These are phyloP conservation scores for Cossypha dichroa DNA, from an alignment of 2,797 vertebrate genomes.

Conservation along the genomic window DNA sequence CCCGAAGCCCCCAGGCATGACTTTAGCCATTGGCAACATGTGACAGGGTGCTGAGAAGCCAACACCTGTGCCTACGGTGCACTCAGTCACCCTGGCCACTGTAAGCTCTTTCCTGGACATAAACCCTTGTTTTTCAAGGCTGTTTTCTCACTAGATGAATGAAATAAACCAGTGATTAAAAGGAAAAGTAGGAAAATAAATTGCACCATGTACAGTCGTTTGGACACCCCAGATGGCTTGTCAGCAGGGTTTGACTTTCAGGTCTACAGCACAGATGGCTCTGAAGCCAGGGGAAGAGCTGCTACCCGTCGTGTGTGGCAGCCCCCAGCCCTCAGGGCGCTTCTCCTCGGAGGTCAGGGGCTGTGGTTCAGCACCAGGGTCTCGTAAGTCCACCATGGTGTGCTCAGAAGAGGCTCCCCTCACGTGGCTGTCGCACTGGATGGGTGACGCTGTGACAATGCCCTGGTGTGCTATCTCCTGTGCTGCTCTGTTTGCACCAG, in stretches of 20 bases:
- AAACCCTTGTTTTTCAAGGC: conserved; percentile 13
- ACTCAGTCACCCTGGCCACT: background rate
- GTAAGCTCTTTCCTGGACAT: background rate
- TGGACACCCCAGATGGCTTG: conserved; percentile 62
- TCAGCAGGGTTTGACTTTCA: conserved; percentile 56
- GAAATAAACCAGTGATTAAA: conserved; percentile 61
- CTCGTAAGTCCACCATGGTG: accelerated
- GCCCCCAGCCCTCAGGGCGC: background rate
- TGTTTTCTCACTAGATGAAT: conserved; percentile 40
- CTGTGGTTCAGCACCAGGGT: background rate
- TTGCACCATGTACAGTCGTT: conserved; percentile 43
- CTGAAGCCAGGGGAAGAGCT: background rate
- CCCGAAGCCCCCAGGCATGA: accelerated
- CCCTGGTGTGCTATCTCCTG: accelerated
- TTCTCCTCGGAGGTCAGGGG: background rate
- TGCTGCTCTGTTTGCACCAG: background rate
- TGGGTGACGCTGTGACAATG: accelerated
- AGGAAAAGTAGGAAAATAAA: conserved; percentile 63
- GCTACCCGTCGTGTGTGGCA: background rate
- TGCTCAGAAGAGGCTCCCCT: background rate
- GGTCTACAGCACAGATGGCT: conserved; percentile 64
- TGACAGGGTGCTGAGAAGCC: background rate
- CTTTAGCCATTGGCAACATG: background rate
- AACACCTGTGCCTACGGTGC: background rate
- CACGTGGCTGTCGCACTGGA: accelerated